These are phyloP conservation scores for Chloromyia formosa DNA, from an alignment of 2,888 invertebrate genomes.

Conservation along the genomic window DNA sequence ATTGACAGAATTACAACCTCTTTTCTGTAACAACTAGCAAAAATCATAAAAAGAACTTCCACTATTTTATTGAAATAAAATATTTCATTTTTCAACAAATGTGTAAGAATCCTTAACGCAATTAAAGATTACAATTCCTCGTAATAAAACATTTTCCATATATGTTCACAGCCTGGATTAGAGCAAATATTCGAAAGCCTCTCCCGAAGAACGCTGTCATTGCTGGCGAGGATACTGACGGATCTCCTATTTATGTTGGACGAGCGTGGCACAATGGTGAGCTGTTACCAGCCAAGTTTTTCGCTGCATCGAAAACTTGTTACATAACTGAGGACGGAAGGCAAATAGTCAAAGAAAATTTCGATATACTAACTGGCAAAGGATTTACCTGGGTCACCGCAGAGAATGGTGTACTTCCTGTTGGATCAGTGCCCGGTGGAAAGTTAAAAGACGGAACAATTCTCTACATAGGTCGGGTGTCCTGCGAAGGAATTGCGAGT, in stretches of 20 bases:
- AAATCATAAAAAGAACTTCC: too few relatives aligned
- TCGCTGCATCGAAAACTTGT: constrained; percentile 65
- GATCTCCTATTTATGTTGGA: constrained; percentile 49
- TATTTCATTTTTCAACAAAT: too few relatives aligned
- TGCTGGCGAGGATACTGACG: constrained; percentile 50
- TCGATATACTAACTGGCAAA: constrained; percentile 61
- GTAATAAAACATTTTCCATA: too few relatives aligned
- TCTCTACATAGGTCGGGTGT: constrained; percentile 67
- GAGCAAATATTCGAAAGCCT: constrained; percentile 2
- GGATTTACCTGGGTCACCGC: constrained; percentile 64
- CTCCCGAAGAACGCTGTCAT: constrained; percentile 43
- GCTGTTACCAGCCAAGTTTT: constrained; percentile 64
- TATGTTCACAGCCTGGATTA: constrained; percentile 29
- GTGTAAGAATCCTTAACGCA: too few relatives aligned
- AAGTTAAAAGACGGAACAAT: constrained; percentile 66
- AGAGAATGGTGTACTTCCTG: constrained; percentile 62
- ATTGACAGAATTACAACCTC: too few relatives aligned
- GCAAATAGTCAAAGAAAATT: constrained; percentile 64
- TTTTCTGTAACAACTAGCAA: too few relatives aligned
- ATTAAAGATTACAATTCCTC: too few relatives aligned
- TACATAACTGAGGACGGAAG: constrained; percentile 65
- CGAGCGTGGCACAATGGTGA: constrained; percentile 65
- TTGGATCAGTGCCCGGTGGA: constrained; percentile 66
- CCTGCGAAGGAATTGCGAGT: constrained; percentile 67
- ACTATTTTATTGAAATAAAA: too few relatives aligned